These are phyloP conservation scores for Spheniscus mendiculus DNA, from an alignment of 2,113 vertebrate species.

Conservation along the genomic window DNA sequence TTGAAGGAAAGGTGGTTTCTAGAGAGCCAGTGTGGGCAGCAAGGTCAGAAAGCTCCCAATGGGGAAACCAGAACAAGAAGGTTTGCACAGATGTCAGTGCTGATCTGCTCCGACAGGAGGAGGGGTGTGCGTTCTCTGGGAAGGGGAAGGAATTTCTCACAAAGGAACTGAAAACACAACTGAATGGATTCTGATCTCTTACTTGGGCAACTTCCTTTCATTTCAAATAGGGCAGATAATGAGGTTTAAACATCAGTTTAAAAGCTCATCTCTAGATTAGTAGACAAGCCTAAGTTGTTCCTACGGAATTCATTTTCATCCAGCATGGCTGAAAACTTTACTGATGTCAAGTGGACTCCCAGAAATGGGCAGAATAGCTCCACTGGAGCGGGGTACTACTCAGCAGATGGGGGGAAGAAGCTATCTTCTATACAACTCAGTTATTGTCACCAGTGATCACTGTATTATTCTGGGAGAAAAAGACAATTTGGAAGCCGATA, in stretches of 20 bases:
- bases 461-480: background rate
- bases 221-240: background rate
- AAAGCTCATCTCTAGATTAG: background rate
- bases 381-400: background rate
- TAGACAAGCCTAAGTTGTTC: background rate
- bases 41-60: background rate
- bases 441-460: background rate
- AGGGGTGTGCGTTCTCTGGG: background rate
- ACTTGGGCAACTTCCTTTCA: background rate
- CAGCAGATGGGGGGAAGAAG: background rate
- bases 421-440: background rate
- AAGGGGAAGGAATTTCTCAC: background rate
- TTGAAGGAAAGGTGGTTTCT: slow-evolving; percentile 13
- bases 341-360: background rate
- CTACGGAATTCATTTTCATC: background rate
- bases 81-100: background rate
- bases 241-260: background rate
- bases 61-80: background rate
- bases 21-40: background rate
- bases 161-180: background rate
- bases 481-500: background rate
- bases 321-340: background rate
- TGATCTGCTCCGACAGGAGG: background rate
- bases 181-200: background rate
- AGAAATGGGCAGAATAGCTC: background rate